phyloP scores from a whole-genome alignment of 2,113 vertebrate species.

The Rhagologus leucostigma region DNA sequence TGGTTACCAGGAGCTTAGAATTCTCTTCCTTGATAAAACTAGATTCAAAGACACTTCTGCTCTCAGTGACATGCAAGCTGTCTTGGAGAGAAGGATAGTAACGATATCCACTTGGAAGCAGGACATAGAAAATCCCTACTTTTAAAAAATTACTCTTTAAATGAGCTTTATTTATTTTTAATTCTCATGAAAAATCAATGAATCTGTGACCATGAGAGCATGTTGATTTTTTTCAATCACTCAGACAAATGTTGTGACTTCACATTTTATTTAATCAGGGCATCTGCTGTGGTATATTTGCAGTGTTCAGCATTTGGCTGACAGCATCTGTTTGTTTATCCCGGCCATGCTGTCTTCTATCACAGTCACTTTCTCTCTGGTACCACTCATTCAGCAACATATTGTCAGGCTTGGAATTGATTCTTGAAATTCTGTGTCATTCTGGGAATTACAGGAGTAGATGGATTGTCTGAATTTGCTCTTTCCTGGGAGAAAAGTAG shows the following conservation, averaged over 20 bases:
- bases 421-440: neutral
- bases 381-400: slow-evolving; percentile 25
- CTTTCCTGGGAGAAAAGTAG: neutral
- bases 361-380: slow-evolving; percentile 34
- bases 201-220: neutral
- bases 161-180: neutral
- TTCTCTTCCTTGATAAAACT: neutral
- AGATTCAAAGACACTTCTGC: neutral
- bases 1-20: neutral
- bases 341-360: slow-evolving; percentile 9
- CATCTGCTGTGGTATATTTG: slow-evolving; percentile 29
- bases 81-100: neutral
- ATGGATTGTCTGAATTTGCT: neutral
- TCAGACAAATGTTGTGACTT: slow-evolving; percentile 26
- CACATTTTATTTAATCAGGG: slow-evolving; percentile 43
- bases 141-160: neutral
- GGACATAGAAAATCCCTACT: neutral
- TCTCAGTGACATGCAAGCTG: neutral
- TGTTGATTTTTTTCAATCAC: neutral
- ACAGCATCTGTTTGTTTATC: slow-evolving; percentile 56
- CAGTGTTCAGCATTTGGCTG: slow-evolving; percentile 26
- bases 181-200: neutral
- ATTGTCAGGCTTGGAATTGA: slow-evolving; percentile 28
- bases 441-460: neutral
- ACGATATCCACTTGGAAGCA: neutral